Conservation (phyloP, 2,888 invertebrate genomes). For the Thymelicus acteon region DNA sequence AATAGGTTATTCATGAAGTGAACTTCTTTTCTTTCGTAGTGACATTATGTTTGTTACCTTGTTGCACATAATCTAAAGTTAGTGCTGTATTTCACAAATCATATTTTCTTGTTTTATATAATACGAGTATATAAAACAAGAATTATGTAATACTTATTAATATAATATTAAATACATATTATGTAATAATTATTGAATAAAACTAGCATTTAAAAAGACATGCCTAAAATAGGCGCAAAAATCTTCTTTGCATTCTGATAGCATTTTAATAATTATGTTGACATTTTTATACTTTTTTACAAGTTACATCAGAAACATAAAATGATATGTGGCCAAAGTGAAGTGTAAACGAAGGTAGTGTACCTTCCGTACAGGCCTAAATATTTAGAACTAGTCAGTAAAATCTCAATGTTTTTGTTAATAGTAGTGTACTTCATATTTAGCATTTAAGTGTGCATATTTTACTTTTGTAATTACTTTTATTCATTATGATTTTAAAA, state of each 20-base stretch:
- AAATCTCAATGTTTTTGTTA: constrained; percentile 24
- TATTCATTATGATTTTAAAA: background rate
- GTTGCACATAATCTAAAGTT: too few species aligned
- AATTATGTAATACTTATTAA: too few species aligned
- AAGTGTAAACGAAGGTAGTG: constrained; percentile 21
- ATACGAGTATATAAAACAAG: too few species aligned
- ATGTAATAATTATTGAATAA: background rate
- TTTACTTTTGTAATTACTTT: constrained; percentile 2
- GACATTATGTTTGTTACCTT: too few species aligned
- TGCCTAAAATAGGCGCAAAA: background rate
- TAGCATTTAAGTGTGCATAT: constrained; percentile 4
- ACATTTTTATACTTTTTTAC: background rate
- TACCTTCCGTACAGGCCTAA: constrained; percentile 29
- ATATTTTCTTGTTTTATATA: too few species aligned
- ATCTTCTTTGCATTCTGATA: background rate
- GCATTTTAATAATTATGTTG: background rate
- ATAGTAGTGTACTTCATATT: background rate
- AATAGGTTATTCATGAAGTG: too few species aligned
- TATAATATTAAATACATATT: too few species aligned
- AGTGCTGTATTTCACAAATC: too few species aligned
- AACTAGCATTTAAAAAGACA: background rate
- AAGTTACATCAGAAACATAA: background rate
- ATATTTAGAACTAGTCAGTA: constrained; percentile 36
- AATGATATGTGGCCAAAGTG: constrained; percentile 29
- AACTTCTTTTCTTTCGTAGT: too few species aligned